phyloP scores from a whole-genome alignment of 2,888 invertebrate species.

The Adelognathus sp. region DNA sequence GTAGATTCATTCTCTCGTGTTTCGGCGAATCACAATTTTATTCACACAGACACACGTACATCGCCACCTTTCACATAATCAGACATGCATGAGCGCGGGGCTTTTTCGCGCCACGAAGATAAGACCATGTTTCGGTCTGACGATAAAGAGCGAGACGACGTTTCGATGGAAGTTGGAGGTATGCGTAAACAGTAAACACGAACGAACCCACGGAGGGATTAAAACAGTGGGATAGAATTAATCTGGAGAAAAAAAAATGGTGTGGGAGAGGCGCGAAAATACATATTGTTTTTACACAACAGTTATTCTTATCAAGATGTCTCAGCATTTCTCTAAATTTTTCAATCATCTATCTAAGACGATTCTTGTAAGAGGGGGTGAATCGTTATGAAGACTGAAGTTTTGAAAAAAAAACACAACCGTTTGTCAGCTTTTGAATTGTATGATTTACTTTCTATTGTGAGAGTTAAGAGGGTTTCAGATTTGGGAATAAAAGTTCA shows the following conservation, averaged over 20 bases:
- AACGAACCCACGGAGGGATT: background rate
- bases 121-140: conserved; percentile 30
- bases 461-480: too few species aligned
- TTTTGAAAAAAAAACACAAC: too few species aligned
- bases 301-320: too few species aligned
- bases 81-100: background rate
- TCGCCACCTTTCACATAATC: background rate
- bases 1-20: conserved; percentile 45
- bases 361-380: too few species aligned
- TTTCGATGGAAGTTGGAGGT: conserved; percentile 52
- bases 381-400: too few species aligned
- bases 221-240: background rate
- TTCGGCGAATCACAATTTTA: conserved; percentile 37
- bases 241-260: background rate
- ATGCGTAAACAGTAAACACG: conserved; percentile 64
- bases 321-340: too few species aligned
- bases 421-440: too few species aligned
- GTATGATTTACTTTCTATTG: too few species aligned
- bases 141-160: conserved; percentile 1
- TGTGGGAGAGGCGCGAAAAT: too few species aligned
- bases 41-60: background rate
- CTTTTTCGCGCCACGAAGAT: background rate
- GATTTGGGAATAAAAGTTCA: background rate
- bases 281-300: too few species aligned
- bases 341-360: too few species aligned